phyloP scores from a whole-genome alignment of 2,113 vertebrate genomes.

The Thamnaconus septentrionalis region DNA sequence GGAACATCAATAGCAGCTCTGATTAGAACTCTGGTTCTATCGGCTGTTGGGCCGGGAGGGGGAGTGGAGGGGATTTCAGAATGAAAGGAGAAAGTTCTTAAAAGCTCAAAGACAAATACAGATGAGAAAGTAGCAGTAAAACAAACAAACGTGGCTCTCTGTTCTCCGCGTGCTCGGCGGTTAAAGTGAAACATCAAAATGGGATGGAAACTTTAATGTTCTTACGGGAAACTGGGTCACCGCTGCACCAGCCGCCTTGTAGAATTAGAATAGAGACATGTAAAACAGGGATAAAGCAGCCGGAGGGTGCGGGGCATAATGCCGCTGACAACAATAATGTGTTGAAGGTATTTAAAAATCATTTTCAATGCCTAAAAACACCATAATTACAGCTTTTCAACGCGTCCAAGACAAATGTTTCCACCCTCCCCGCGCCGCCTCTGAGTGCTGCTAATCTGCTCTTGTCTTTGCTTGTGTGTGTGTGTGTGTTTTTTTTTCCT shows the following conservation, averaged over 20 bases:
- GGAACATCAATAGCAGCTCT: no score
- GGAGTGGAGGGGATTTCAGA: no score
- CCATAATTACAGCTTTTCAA: constrained; percentile 22
- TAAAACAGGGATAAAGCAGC: constrained; percentile 16
- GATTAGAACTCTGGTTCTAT: no score
- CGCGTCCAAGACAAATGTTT: constrained; percentile 24
- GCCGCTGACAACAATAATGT: constrained; percentile 18
- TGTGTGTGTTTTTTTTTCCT: constrained; percentile 4
- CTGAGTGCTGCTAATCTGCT: constrained; percentile 56
- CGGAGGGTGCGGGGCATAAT: constrained; percentile 22
- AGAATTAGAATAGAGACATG: constrained; percentile 25
- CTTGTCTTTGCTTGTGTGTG: constrained; percentile 14
- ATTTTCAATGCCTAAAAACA: constrained; percentile 24
- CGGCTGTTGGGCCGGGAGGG: no score
- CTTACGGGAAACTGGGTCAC: constrained; percentile 46
- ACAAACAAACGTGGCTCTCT: background rate
- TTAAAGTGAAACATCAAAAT: constrained; percentile 18
- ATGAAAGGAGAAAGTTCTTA: no score
- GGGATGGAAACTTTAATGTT: constrained; percentile 17
- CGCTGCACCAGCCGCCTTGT: constrained; percentile 15
- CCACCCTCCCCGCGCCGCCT: constrained; percentile 14
- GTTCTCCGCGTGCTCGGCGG: no score
- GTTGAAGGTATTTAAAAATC: constrained; percentile 29
- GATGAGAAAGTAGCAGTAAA: background rate
- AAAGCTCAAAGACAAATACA: background rate